Base-by-base conservation (phyloP, 1,140 invertebrate genomes). In the Euura saliciscinereae region DNA sequence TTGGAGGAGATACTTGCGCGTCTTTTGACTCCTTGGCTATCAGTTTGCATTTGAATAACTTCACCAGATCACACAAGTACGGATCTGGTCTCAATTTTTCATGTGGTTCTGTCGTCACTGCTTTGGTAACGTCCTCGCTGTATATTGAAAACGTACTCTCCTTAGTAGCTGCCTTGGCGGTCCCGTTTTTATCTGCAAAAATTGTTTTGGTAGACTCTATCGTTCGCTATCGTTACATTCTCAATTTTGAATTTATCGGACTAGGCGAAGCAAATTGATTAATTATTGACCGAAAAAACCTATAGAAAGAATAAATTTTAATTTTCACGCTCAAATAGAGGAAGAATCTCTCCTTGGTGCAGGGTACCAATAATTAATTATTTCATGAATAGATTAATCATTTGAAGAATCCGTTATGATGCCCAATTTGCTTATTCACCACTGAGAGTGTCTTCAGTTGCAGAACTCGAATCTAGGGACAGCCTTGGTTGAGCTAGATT, bases 61-160 rank as follows among this genome's bases (percentile, higher is more conserved):
- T 73, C 10, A 85, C 28, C 65, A 81, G 82, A 28, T 78, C 68
- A 6, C 64, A 74, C 2, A 86, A 75, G 66, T 75, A 71, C 4
- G 75, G 69, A 73, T 86, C 85, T 8, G 68, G 65, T 11, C 79
- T 82, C 2, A 84, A 71, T 42, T 74, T 76, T 8, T 76, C 79
- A 13, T 79, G 85, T 71, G 79, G 80, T 11, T 4, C 51, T 59
- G 8, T 4, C 6, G 51, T 59, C 13, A 59, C 13, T 11, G 3
- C 51, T 3, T 59, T 59, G 13, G 51, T 59, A 59, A 59, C 3
- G 13, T 59, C 51, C 6, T 8, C 13, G 2, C 51, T 59, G 51
- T 59, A 3, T 59, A 59, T n/a, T 8, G 51, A 59, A 59, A 11
- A 59, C 10, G 13, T 59, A 59, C 13, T 59, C 13, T 59, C 13